phyloP scores from a whole-genome alignment of 2,888 invertebrate genomes.

The Napeogenes sylphis region DNA sequence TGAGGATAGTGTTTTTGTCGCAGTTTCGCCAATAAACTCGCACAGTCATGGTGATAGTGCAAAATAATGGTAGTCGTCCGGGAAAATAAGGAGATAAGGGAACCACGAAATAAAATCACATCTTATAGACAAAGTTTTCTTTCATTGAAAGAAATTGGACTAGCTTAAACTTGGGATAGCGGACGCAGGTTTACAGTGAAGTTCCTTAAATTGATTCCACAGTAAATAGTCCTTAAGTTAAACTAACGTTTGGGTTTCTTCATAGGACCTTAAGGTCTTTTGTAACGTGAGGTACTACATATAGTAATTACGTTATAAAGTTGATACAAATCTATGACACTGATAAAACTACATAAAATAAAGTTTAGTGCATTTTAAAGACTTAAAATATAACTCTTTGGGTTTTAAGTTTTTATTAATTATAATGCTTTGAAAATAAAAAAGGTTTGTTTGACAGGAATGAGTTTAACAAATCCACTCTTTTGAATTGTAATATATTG shows the following conservation, averaged over 20 bases:
- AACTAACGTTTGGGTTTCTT: conserved; percentile 43
- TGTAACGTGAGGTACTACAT: conserved; percentile 3
- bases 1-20: conserved; percentile 34
- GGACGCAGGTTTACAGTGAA: conserved; percentile 44
- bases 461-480: too few species aligned
- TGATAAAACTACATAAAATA: too few species aligned
- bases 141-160: conserved; percentile 61
- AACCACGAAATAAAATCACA: conserved; percentile 52
- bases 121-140: conserved; percentile 59
- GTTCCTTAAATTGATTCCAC: conserved; percentile 55
- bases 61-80: conserved; percentile 63
- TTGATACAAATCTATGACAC: not conserved
- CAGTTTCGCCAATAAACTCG: conserved; percentile 51
- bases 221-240: conserved; percentile 46
- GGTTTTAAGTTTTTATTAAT: too few species aligned
- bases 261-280: conserved; percentile 21
- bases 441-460: too few species aligned
- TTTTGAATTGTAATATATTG: too few species aligned
- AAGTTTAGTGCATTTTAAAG: too few species aligned
- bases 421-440: too few species aligned
- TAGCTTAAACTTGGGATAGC: conserved; percentile 40
- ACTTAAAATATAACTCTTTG: too few species aligned
- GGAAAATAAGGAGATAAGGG: conserved; percentile 61
- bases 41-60: conserved; percentile 62
- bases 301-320: not conserved